Evolutionary conservation across 2,888 invertebrate species (phyloP), one percentile per base, ranked within the genome.

Genomic region (Hypercompe scribonia): DNA sequence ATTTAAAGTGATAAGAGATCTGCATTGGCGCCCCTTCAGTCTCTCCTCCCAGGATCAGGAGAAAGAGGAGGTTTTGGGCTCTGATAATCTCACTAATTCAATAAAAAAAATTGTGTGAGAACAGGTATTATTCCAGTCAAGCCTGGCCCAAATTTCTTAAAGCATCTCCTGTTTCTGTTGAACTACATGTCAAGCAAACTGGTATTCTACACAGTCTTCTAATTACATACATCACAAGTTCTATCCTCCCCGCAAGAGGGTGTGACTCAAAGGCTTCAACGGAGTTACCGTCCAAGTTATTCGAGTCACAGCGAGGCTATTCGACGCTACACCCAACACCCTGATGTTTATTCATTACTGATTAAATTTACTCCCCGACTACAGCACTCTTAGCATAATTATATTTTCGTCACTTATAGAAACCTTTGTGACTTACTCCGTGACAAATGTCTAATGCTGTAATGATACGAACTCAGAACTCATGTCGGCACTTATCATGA

Each of bases 271-370:
- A 82, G 78, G 69, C 78, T 76, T 78, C 78, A 64, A 46, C 21
- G 63, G 33, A 74, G 70, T 68, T 63, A 58, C 67, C 68, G 58
- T 68, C 72, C 67, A 79, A 81, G 75, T 81, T 80, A 72, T 67
- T 70, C 69, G 39, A 72, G 72, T 71, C 81, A 75, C 67, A 81
- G 73, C 75, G 54, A 50, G 64, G 58, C 70, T 34, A 72, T 80
- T 77, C 79, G 74, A 36, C 81, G 64, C 54, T 67, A 34, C 66
- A 28, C 70, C 70, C 21, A 71, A 68, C 63, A 39, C 10, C 58
- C 76, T 76, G 75, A 81, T 81, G 82, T 84, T 81, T 83, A 83
- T 84, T 82, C 80, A 82, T 81, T 81, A 79, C 74, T 72, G 80
- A 84, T 84, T 78, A 81, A 78, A 84, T 81, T 75, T 75, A 74